These are phyloP conservation scores for Falco concolor DNA, from an alignment of 2,797 vertebrate species.

Conservation along the genomic window DNA sequence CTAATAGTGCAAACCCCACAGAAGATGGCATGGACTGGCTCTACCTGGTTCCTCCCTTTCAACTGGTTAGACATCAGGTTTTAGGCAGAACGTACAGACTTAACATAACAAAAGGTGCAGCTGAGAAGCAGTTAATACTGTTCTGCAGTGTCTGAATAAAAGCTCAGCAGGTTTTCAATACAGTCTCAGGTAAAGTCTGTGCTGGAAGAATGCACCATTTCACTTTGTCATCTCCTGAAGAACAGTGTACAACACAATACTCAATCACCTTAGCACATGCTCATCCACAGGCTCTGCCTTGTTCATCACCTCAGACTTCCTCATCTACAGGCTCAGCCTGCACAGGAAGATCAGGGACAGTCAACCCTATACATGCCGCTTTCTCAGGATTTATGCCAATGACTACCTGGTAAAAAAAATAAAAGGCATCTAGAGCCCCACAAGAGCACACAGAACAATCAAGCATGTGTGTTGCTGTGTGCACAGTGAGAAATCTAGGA, in stretches of 20 bases:
- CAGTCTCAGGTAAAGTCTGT: not conserved
- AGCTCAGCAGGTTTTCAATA: not conserved
- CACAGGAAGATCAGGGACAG: not conserved
- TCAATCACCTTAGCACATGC: not conserved
- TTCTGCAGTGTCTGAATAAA: not conserved
- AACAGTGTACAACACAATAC: not conserved
- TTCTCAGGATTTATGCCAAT: not conserved
- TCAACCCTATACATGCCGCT: not conserved
- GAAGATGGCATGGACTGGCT: not conserved
- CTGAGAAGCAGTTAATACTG: not conserved
- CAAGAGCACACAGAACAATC: not conserved
- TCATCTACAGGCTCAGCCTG: not conserved
- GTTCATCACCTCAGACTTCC: not conserved
- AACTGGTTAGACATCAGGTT: not conserved
- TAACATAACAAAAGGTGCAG: not conserved
- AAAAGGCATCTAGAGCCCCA: constrained; percentile 5
- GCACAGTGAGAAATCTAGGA: not conserved
- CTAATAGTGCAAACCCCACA: not conserved
- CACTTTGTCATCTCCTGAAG: not conserved
- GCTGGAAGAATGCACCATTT: not conserved
- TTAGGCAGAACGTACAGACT: not conserved
- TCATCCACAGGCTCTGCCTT: not conserved
- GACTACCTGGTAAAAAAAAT: not conserved
- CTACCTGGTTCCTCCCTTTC: not conserved
- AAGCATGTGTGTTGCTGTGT: not conserved